phyloP scores from a whole-genome alignment of 2,888 invertebrate species.

The Smittia aterrima region DNA sequence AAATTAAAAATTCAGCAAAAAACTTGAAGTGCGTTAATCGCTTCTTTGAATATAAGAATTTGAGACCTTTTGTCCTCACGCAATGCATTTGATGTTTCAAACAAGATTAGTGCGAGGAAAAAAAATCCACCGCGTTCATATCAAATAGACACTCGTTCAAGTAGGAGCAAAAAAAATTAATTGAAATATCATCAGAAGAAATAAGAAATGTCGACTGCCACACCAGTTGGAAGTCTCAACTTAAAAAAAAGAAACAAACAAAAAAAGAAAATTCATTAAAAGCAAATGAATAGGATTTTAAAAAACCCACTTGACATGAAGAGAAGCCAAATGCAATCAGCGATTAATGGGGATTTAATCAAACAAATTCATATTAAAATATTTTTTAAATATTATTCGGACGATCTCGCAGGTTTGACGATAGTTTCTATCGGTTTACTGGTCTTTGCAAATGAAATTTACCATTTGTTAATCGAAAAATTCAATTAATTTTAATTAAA shows the following conservation, averaged over 20 bases:
- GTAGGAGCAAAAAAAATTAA: conserved; percentile 19
- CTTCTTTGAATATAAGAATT: conserved; percentile 18
- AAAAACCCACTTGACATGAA: not conserved
- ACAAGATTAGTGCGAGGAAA: conserved; percentile 9
- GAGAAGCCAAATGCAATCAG: conserved; percentile 13
- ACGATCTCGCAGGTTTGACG: no score
- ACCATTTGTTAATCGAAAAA: not conserved
- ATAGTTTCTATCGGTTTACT: no score
- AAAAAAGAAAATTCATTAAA: not conserved
- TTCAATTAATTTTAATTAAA: conserved; percentile 38
- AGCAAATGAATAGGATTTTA: not conserved
- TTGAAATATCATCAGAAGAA: conserved; percentile 31
- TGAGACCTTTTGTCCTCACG: not conserved
- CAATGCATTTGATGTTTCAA: conserved; percentile 36
- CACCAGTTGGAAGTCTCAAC: no score
- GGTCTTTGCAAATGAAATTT: no score
- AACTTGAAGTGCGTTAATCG: conserved; percentile 35
- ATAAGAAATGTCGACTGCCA: not conserved
- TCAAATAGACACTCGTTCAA: not conserved
- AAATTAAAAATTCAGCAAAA: conserved; percentile 31
- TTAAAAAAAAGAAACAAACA: conserved; percentile 1
- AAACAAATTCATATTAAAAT: conserved; percentile 40
- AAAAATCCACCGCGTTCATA: not conserved
- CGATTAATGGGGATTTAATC: conserved; percentile 32
- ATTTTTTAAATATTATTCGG: no score